phyloP scores from a whole-genome alignment of 2,888 invertebrate species.

The Tryphoninae sp. region DNA sequence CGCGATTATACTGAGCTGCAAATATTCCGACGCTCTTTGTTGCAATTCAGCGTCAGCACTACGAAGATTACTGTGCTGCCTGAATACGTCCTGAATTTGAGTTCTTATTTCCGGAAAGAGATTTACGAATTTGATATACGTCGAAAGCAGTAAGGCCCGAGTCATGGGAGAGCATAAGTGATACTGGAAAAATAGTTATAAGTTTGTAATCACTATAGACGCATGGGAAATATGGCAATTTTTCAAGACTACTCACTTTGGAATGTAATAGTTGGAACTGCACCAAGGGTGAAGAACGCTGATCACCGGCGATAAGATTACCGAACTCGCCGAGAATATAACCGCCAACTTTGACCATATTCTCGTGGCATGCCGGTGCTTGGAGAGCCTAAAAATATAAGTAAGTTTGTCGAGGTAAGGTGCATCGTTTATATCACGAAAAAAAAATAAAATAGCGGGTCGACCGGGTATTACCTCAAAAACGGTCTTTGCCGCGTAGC shows the following conservation, averaged over 20 bases:
- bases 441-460: not conserved
- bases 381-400: constrained; percentile 88
- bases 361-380: constrained; percentile 99
- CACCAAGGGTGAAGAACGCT: constrained; percentile 97
- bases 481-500: constrained; percentile 99
- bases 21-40: constrained; percentile 98
- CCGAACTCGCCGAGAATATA: constrained; percentile 99
- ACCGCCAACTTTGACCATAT: constrained; percentile 99
- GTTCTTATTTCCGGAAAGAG: constrained; percentile 99
- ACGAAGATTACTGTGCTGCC: constrained; percentile 96
- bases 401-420: not conserved
- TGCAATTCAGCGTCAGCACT: constrained; percentile 99
- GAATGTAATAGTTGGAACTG: constrained; percentile 99
- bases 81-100: constrained; percentile 97
- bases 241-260: constrained; percentile 83
- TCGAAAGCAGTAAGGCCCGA: constrained; percentile 96
- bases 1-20: constrained; percentile 97
- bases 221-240: not conserved
- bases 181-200: constrained; percentile 83
- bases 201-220: not conserved
- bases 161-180: constrained; percentile 99
- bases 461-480: constrained; percentile 88
- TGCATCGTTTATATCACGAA: not conserved
- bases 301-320: constrained; percentile 99
- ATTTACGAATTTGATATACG: constrained; percentile 99